Evolutionary conservation across 2,888 invertebrate genomes (phyloP), one percentile per base, ranked within the genome.

Genomic region (Aquatica leii): DNA sequence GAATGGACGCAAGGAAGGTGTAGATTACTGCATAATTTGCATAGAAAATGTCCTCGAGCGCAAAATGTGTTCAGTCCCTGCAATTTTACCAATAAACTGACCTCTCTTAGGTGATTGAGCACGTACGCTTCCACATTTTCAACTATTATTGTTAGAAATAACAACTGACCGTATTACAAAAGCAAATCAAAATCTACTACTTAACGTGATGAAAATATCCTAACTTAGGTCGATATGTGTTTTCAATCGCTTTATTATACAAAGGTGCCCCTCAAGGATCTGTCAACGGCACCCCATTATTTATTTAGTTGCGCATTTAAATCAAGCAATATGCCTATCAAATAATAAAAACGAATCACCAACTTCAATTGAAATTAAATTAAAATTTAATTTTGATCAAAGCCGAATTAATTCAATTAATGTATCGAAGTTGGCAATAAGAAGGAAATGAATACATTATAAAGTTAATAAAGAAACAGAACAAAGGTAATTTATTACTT

Each of bases 21-120:
- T 70, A 71, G 73, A 73, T 74, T 73, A 73, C 71, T 68, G 66
- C 65, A 55, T 67, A 71, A 73, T 74, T 73, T 76, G 74, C 75
- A 73, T 71, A 70, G 68, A 69, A 59, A 55, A 55, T 60, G 59
- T 68, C 67, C 68, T 63, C 67, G 67, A 67, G 65, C 65, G 67
- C 65, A 61, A 69, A 69, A 69, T 69, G 65, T 62, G 69, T 37
- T 65, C 65, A 67, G 63, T 40, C 54, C 37, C 52, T 56, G 48
- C 62, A 51, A 34, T 34, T n/a, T 41, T n/a, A 49, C 12, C 65
- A 57, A 65, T 65, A 65, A 65, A 63, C 54, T 54, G 57, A 56
- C 31, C 31, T 43, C 40, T 54, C 53, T 55, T 53, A 53, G 37
- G 57, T 69, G 64, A 69, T 70, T 67, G 69, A 66, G 63, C 65